These are phyloP conservation scores for Turritopsis rubra DNA, from an alignment of 30 jellyfish, hydroid and myxozoan species.

Conservation along the genomic window DNA sequence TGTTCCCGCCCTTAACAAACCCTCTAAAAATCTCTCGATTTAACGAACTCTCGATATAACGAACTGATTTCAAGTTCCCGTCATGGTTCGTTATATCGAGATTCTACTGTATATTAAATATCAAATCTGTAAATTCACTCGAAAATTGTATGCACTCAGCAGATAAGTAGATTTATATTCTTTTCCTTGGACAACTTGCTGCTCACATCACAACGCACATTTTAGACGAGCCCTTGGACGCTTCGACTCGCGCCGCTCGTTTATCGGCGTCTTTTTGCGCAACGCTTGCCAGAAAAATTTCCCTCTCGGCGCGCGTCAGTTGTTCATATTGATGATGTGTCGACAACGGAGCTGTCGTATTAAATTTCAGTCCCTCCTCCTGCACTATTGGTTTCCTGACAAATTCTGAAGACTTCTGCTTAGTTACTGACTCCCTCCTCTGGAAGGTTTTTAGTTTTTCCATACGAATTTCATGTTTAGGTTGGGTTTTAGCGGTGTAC, in stretches of 20 bases:
- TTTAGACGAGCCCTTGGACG: neutral
- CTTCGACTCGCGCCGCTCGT: neutral
- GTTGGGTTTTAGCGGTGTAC: neutral
- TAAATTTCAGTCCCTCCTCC: neutral
- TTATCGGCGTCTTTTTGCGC: neutral
- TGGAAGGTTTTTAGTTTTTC: neutral
- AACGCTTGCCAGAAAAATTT: neutral
- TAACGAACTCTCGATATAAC: too few species aligned
- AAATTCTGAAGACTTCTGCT: neutral
- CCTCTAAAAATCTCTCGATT: too few species aligned
- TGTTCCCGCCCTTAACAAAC: too few species aligned
- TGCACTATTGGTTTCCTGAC: neutral
- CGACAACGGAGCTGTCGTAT: neutral
- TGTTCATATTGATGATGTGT: neutral
- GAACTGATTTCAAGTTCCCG: too few species aligned
- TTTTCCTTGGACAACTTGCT: neutral
- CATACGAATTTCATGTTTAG: too few species aligned
- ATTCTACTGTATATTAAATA: too few species aligned
- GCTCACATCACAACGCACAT: neutral
- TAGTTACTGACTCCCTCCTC: neutral
- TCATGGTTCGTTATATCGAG: too few species aligned
- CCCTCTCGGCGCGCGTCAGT: neutral
- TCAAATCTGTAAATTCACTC: too few species aligned
- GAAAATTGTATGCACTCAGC: too few species aligned
- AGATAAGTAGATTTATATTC: too few species aligned